These are phyloP conservation scores for Clarias macrocephalus DNA, from an alignment of 2,113 vertebrate species.

Conservation along the genomic window DNA sequence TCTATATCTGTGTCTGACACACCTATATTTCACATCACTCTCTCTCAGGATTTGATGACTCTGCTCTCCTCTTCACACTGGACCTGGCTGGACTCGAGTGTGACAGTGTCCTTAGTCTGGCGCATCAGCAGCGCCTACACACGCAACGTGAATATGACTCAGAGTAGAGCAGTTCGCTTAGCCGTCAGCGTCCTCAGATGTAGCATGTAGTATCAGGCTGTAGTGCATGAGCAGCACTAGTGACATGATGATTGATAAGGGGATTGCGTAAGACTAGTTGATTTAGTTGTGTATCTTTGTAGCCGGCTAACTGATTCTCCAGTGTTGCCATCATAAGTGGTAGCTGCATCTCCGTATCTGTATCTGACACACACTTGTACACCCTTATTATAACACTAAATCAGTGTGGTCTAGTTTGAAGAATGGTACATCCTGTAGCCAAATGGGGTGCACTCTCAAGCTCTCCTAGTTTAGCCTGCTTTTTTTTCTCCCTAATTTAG, in stretches of 20 bases:
- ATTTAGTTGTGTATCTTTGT: neutral
- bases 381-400: neutral
- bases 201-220: constrained; percentile 12
- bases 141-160: constrained; percentile 72
- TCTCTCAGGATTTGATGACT: constrained; percentile 86
- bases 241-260: neutral
- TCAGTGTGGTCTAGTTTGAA: neutral
- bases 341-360: neutral
- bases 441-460: neutral
- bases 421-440: neutral
- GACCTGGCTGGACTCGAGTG: constrained; percentile 91
- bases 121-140: constrained; percentile 81
- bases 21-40: neutral
- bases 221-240: constrained; percentile 11
- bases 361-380: too few relatives aligned
- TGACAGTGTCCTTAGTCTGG: constrained; percentile 80
- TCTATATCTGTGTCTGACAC: neutral
- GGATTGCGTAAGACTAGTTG: neutral
- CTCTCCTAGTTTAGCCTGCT: neutral
- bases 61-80: constrained; percentile 87
- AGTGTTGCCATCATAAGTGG: neutral
- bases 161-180: constrained; percentile 42
- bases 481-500: too few relatives aligned
- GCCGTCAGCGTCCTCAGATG: constrained; percentile 29
- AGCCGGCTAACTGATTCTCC: neutral